Base-by-base conservation (phyloP, 2,888 invertebrate species). In the Creontiades dilutus region DNA sequence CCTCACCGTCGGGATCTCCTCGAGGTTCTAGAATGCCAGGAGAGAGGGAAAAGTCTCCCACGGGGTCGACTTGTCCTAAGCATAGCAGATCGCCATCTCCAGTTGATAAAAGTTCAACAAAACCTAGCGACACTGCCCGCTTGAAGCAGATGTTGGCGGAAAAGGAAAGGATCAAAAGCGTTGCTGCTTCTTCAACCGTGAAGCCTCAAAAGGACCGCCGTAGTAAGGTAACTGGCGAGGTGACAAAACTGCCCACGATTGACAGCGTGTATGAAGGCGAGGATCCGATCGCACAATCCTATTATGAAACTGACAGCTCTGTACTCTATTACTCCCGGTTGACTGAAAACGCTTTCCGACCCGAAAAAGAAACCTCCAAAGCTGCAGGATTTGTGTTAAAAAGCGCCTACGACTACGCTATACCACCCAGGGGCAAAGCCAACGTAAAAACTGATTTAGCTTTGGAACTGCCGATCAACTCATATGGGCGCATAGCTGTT, bases 401-500 rank as follows among this genome's bases (percentile, higher is more conserved):
- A 12, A 98, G 99, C 94, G 99, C 99, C 0, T 97, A 98, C 93
- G 96, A 98, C 91, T 95, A 95, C 91, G 94, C 94, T 0, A 95
- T 99, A 14, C 97, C 98, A 19, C 96, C 98, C 0, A 95, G 95
- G 91, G 98, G 98, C 0, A 98, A 98, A 93, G 95, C 95, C 91
- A 93, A 98, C 7, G 96, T 98, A 0, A 97, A 97, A 93, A 99
- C 99, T 0, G 99, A 99, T 92, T 94, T 99, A 89, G 97, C 98
- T 94, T 95, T 99, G 89, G 96, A 97, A 93, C 93, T 99, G 13
- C 99, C 99, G 0, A 94, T 95, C 90, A 98, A 97, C 13, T 98
- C 97, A 92, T 99, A 99, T 93, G 99, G 99, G 0, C 95, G 99
- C 92, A 95, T 99, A 61, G 98, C 99, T 0, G 99, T 99, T 0